These are phyloP conservation scores for Xestobium rufovillosum DNA, from an alignment of 2,888 invertebrate genomes.

Conservation along the genomic window DNA sequence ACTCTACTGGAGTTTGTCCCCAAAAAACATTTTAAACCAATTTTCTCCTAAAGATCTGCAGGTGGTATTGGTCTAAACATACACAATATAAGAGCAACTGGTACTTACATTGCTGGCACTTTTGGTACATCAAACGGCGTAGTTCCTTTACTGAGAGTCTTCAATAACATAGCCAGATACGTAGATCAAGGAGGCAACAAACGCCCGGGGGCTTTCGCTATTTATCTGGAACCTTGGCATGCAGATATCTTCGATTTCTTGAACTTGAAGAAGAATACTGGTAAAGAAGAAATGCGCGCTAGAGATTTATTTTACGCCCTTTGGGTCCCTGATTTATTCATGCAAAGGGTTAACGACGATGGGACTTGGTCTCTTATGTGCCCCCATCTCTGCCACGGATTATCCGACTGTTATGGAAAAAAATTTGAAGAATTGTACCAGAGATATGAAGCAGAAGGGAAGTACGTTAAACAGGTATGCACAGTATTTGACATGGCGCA, in stretches of 20 bases:
- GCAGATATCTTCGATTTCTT: constrained; percentile 93
- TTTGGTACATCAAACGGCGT: constrained; percentile 93
- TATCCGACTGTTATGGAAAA: constrained; percentile 90
- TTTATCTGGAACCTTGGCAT: constrained; percentile 99
- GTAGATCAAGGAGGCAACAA: constrained; percentile 98
- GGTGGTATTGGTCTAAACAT: constrained; percentile 97
- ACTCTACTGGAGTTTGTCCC: too few species aligned
- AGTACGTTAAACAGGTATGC: constrained; percentile 48
- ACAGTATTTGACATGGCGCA: not conserved
- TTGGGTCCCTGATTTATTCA: constrained; percentile 98
- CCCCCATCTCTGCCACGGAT: constrained; percentile 85
- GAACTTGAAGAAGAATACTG: constrained; percentile 90
- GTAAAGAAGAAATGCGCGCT: constrained; percentile 90
- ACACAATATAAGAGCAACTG: constrained; percentile 89
- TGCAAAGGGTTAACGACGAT: constrained; percentile 84
- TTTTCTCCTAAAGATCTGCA: too few species aligned
- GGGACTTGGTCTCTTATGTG: constrained; percentile 95
- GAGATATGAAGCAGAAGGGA: constrained; percentile 76
- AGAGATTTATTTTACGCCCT: constrained; percentile 94
- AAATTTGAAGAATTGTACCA: constrained; percentile 85
- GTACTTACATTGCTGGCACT: constrained; percentile 87
- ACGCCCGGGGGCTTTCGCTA: constrained; percentile 94
- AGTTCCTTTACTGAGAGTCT: constrained; percentile 92
- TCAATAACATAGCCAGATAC: constrained; percentile 91
- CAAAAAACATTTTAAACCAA: too few species aligned